Percentiles rank a stretch among this genome's conserved stretches.
Conservation (phyloP, 1,140 invertebrate species). For the Galleria mellonella region DNA sequence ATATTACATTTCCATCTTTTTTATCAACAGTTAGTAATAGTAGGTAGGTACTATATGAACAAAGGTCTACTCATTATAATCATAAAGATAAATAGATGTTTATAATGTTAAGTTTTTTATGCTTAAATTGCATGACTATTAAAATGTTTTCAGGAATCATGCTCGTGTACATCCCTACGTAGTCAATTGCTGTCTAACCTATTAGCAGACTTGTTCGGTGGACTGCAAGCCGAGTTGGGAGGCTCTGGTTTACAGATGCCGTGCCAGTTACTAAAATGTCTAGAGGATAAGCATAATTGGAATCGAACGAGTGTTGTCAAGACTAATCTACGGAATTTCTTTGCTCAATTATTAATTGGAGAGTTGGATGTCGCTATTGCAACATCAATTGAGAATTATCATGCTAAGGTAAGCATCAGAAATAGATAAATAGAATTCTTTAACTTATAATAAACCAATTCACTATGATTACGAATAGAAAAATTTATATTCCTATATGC, state of each 20-base stretch:
- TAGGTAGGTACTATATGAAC: too few species aligned
- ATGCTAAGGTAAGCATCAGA: slow-evolving; percentile 42
- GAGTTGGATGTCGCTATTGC: slow-evolving; percentile 62
- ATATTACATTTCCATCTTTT: too few species aligned
- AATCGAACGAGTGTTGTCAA: slow-evolving; percentile 36
- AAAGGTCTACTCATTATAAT: too few species aligned
- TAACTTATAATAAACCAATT: too few species aligned
- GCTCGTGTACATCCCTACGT: slow-evolving; percentile 53
- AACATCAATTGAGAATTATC: slow-evolving; percentile 58
- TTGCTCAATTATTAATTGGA: slow-evolving; percentile 41
- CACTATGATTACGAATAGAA: too few species aligned
- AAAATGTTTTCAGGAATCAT: slow-evolving; percentile 42
- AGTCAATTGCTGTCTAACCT: slow-evolving; percentile 44
- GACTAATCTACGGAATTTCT: slow-evolving; percentile 41
- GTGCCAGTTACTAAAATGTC: slow-evolving; percentile 50
- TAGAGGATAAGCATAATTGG: slow-evolving; percentile 60
- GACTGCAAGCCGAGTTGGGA: slow-evolving; percentile 43
- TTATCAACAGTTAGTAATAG: too few species aligned
- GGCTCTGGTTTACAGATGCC: slow-evolving; percentile 39
- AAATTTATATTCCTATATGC: too few species aligned
- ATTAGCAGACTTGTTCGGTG: slow-evolving; percentile 42
- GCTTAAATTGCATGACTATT: neutral
- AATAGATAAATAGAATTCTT: too few species aligned
- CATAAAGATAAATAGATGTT: too few species aligned
- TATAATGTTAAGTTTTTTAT: too few species aligned